Conservation (phyloP, 2,797 vertebrate species). For the Phyllotis vaccarum region DNA sequence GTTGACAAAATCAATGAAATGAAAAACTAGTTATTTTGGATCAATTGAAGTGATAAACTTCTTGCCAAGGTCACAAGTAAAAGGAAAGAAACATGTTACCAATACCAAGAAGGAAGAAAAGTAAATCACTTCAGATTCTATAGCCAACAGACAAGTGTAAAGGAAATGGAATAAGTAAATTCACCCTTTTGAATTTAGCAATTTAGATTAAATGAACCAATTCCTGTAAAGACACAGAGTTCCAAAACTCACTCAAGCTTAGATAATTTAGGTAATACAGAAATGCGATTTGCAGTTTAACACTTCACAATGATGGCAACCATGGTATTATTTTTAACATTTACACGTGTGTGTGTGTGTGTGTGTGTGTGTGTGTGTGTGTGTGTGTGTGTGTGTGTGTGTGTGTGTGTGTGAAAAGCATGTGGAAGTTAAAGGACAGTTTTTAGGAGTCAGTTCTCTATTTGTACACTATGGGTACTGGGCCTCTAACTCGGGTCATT, state of each 20-base stretch:
- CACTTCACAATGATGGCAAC: background rate
- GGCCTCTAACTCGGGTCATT: background rate
- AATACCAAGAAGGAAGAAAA: background rate
- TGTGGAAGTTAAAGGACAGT: background rate
- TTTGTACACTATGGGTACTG: background rate
- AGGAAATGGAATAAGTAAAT: slow-evolving; percentile 8
- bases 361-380: background rate
- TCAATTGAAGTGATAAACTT: slow-evolving; percentile 1
- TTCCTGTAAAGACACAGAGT: background rate
- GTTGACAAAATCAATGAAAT: slow-evolving; percentile 22
- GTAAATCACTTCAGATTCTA: background rate
- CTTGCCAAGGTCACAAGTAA: background rate
- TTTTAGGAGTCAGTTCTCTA: background rate
- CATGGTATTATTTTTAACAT: background rate
- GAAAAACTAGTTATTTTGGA: slow-evolving; percentile 40
- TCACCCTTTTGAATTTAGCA: slow-evolving; percentile 20
- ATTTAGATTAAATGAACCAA: background rate
- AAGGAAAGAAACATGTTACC: slow-evolving; percentile 43
- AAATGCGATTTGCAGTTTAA: slow-evolving; percentile 9
- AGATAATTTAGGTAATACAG: background rate
- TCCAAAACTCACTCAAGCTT: background rate
- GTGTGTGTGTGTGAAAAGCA: too few relatives aligned
- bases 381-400: background rate
- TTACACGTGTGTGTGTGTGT: background rate
- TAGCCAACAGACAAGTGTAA: background rate